Evolutionary conservation across 2,113 vertebrate genomes (phyloP), one percentile per base, ranked within the genome.

Genomic region (Anarrhichthys ocellatus): DNA sequence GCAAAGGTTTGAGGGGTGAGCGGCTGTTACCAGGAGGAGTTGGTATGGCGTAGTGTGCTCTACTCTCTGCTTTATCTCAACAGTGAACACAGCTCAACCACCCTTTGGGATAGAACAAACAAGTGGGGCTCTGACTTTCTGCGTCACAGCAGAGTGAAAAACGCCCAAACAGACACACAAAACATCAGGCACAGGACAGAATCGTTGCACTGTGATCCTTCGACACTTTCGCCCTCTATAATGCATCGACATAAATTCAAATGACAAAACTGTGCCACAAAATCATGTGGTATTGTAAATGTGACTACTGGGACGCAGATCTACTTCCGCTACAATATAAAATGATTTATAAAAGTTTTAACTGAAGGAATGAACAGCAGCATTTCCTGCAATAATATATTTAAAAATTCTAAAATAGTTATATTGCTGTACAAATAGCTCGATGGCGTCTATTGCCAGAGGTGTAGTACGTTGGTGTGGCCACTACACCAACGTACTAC

Each of bases 91-190:
- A 85, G 83, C 83, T 87, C 75, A 88, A 81, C 62, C 73, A 83
- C 75, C 85, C 48, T 73, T 73, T 50, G 27, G 56, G 52, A 69
- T 24, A 79, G 40, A 87, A 69, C 76, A 90, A 92, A 90, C 83
- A 79, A 63, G 67, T 73, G 70, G 50, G 70, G 63, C 27, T 63
- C 61, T 52, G 9, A 34, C 48, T 36, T 56, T 75, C 70, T 81
- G 81, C 74, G 52, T 86, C 78, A 88, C 56, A 64, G 24, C 69
- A 58, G 10, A 76, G 29, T 2, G 15, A 67, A 73, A 32, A 18
- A 65, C 17, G 1, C 27, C 24, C 5, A 2, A 34, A 80, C 5
- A 11, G 20, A 75, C 52, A 50, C 44, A 81, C 7, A 36, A 20
- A 65, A 62, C 3, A 14, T 24, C 1, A 15, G 10, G 10, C 14